These are phyloP conservation scores for Phodopus roborovskii DNA, from an alignment of 2,113 vertebrate species.

Conservation along the genomic window DNA sequence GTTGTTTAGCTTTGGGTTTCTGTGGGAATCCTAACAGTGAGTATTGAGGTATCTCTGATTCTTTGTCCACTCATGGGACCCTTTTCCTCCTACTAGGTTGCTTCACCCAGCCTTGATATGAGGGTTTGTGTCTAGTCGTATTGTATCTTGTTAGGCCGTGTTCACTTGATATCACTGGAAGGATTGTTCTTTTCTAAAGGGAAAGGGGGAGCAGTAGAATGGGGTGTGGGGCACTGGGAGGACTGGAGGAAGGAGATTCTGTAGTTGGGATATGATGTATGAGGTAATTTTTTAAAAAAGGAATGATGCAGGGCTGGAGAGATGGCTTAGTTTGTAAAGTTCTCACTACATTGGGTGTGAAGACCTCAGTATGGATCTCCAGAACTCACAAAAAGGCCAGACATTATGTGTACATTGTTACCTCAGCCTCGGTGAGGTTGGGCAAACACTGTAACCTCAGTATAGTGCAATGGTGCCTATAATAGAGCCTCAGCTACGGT, in stretches of 20 bases:
- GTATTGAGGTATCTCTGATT: background rate
- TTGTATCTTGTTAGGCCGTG: background rate
- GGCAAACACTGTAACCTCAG: background rate
- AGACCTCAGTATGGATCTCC: background rate
- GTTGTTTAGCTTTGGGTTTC: background rate
- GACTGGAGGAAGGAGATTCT: background rate
- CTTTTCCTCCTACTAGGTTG: background rate
- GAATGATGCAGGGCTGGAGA: background rate
- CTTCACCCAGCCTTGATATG: background rate
- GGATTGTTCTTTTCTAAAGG: background rate
- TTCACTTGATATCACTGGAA: background rate
- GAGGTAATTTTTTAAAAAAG: background rate
- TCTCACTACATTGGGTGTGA: background rate
- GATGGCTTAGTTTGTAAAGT: background rate
- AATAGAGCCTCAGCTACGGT: no score
- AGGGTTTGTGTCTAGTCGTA: background rate
- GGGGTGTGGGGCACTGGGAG: background rate
- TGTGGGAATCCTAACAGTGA: background rate
- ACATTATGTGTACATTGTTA: background rate
- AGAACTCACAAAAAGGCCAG: background rate
- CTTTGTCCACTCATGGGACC: background rate
- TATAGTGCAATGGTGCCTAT: no score
- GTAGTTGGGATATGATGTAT: background rate
- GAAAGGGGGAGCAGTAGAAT: background rate
- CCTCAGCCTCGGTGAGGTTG: no score